Conservation (phyloP, 2,113 vertebrate species). For the Istiophorus platypterus region DNA sequence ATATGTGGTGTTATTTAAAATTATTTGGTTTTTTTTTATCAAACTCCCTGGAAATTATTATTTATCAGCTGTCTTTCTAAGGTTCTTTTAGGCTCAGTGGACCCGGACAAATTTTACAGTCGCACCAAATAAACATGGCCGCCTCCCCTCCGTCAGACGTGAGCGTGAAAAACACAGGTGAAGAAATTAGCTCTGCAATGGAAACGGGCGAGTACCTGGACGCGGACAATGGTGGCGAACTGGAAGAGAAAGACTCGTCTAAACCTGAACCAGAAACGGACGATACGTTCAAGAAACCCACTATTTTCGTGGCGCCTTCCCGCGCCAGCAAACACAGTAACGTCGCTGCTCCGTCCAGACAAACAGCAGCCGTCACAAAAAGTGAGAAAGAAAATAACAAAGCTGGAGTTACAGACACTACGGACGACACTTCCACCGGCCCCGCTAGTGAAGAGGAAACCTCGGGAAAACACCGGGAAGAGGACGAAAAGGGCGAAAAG, state of each 20-base stretch:
- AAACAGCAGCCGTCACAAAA: not conserved
- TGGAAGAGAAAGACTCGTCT: not conserved
- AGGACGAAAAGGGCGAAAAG: not conserved
- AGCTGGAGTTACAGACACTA: not conserved
- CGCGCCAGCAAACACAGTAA: constrained; percentile 53
- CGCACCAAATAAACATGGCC: constrained; percentile 80
- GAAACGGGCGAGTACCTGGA: constrained; percentile 30
- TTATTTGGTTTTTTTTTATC: not conserved
- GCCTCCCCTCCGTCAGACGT: constrained; percentile 41
- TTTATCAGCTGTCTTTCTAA: not conserved
- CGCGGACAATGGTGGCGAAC: not conserved
- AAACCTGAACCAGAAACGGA: not conserved
- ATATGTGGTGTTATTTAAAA: accelerated
- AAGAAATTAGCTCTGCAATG: constrained; percentile 38
- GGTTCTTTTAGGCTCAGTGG: not conserved
- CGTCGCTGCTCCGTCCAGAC: constrained; percentile 34
- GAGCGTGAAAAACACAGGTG: constrained; percentile 11
- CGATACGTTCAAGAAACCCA: constrained; percentile 84
- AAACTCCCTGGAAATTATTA: accelerated
- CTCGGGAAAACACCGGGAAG: not conserved
- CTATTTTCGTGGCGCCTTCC: constrained; percentile 71
- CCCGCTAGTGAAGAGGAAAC: not conserved
- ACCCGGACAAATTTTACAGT: constrained; percentile 47
- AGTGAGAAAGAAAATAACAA: not conserved
- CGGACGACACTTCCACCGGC: accelerated